Base-by-base conservation (phyloP, 92 coral and sea anemone genomes). In the Porites lobata region DNA sequence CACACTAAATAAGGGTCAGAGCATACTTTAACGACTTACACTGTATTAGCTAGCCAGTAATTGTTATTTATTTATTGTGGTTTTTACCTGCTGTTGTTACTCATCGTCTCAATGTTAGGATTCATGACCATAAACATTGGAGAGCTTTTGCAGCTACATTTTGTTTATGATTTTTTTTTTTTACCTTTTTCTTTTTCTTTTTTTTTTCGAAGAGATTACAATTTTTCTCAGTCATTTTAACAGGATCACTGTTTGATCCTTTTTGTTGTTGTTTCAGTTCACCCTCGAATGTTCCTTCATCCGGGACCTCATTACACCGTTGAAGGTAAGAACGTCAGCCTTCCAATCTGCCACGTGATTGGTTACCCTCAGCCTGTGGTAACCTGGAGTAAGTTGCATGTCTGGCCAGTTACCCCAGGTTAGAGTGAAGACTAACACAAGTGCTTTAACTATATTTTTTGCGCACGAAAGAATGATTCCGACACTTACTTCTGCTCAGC, bases 261-360 rank as follows among this genome's bases (percentile, higher is more conserved):
- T 9, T 54, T 56, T 38, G 47, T 56, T 56, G 61, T 56, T 54
- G 57, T 50, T 87, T 50, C 88, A 91, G 94, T 75, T 69, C 81
- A 43, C 12, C 94, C 94, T 13, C 81, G 75, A 19, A 64, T 82
- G 2, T 68, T 81, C 22, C 73, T 91, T 54, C 70, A 21, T 21
- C 77, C 73, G 8, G 80, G 88, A 54, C 94, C 85, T 53, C 57
- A 81, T 18, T 87, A 86, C 62, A 66, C 68, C 61, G 72, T 76
- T 38, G 86, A 77, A 71, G 91, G 89, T 1, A 64, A 62, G 9
- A 79, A 91, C 67, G 58, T 91, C 78, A 91, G 86, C 18, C 58
- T 91, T 57, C 94, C 94, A 64, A 73, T 53, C 56, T 91, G 94
- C 64, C 91, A 75, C 71, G 94, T 87, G 85, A 91, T 85, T 59